Evolutionary conservation across 2,113 vertebrate genomes (phyloP), one percentile per base, ranked within the genome.

Genomic region (Tympanuchus pallidicinctus): DNA sequence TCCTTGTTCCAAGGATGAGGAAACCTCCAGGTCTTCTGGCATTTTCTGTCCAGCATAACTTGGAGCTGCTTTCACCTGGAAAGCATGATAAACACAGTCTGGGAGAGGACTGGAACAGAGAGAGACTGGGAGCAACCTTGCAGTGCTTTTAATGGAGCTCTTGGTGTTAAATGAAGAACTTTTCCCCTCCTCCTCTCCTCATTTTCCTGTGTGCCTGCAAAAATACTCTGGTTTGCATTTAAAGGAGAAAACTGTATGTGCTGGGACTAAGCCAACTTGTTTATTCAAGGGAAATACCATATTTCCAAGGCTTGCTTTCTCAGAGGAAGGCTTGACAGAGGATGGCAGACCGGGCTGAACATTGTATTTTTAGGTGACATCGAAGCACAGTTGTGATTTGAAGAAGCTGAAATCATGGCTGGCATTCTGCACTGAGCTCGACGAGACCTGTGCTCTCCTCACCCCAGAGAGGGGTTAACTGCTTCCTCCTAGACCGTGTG

Each of bases 1-100:
- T 95, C 86, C 91, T 96, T 92, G 76, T 89, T 96, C 94, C 95
- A 94, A 91, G 72, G 86, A 83, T 93, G 94, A 96, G 87, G 94
- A 94, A 94, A 92, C 69, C 86, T 93, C 79, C 81, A 66, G 64
- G 74, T 95, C 92, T 97, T 94, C 92, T 96, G 88, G 94, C 91
- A 87, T 89, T 94, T 94, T 95, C 88, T 92, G 25, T 94, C 73
- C 18, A 34, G 83, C 66, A 5, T 66, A 94, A 94, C 71, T 95
- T 89, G 82, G 75, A 88, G 85, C 83, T 85, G 86, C 96, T 95
- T 94, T 95, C 86, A 94, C 91, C 92, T 94, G 88, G 88, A 38
- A 92, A 94, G 79, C 86, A 66, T 87, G 73, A 92, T 92, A 90
- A 88, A n/a, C 52, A 36, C 13, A 43, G 84, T 57, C 3, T 2